Conservation (phyloP, 92 coral and sea anemone genomes). For the Isaurus tuberculatus region DNA sequence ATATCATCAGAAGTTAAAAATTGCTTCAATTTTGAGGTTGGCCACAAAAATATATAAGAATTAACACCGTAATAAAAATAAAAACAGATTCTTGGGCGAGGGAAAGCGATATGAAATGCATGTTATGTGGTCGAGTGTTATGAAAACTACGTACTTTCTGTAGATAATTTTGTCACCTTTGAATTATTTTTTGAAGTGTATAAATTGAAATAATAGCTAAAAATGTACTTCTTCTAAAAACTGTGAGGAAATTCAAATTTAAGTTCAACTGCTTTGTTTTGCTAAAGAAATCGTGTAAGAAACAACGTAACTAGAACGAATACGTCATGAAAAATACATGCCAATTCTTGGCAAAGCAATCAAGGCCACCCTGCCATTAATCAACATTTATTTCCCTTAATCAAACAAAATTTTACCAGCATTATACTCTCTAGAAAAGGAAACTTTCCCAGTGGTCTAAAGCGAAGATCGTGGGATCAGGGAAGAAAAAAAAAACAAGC, state of each 20-base stretch:
- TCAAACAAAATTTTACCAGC: neutral
- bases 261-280: neutral
- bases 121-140: neutral
- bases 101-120: neutral
- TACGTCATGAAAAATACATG: conserved; percentile 51
- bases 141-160: neutral
- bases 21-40: neutral
- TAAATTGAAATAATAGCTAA: neutral
- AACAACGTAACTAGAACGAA: neutral
- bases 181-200: neutral
- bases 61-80: neutral
- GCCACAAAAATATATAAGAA: conserved; percentile 26
- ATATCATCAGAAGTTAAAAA: conserved; percentile 1
- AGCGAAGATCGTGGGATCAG: conserved; percentile 11
- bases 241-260: neutral
- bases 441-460: neutral
- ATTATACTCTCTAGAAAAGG: neutral
- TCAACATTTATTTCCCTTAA: conserved; percentile 15
- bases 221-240: neutral
- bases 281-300: neutral
- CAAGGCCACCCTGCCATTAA: neutral
- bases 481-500: conserved; percentile 9
- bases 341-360: conserved; percentile 19
- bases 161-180: neutral
- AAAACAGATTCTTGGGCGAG: no score